Conservation (phyloP, 2,888 invertebrate genomes). For the Tetrapedia diversipes region DNA sequence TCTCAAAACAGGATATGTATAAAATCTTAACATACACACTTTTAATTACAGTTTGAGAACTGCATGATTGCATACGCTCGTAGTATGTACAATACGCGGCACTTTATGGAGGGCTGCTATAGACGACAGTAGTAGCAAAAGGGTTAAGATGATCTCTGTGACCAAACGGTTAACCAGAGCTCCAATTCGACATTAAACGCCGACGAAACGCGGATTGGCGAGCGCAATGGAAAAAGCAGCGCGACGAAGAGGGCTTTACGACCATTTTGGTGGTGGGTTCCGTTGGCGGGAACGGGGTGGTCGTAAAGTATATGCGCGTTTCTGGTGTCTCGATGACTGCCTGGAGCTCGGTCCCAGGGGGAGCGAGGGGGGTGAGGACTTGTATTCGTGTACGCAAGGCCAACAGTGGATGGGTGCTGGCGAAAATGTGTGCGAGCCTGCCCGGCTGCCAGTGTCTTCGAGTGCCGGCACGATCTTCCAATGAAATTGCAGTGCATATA, state of each 20-base stretch:
- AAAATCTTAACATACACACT: no score
- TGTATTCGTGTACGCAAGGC: slow-evolving; percentile 37
- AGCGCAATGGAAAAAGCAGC: slow-evolving; percentile 1
- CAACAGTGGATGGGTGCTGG: slow-evolving; percentile 25
- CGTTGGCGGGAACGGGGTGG: slow-evolving; percentile 12
- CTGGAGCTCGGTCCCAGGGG: slow-evolving; percentile 24
- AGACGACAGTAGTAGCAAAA: no score
- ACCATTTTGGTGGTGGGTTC: slow-evolving; percentile 61
- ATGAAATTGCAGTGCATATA: slow-evolving; percentile 73
- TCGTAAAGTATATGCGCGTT: slow-evolving; percentile 49
- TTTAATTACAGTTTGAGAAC: no score
- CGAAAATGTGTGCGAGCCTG: slow-evolving; percentile 10
- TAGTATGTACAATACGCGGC: no score
- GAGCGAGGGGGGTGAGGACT: no score
- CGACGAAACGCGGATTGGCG: slow-evolving; percentile 15
- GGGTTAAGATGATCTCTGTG: no score
- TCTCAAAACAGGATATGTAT: no score
- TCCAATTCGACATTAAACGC: background rate
- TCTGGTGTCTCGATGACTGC: slow-evolving; percentile 54
- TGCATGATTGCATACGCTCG: no score
- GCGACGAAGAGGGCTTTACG: slow-evolving; percentile 53
- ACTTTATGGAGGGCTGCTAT: no score
- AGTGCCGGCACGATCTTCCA: slow-evolving; percentile 75
- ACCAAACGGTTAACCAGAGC: no score
- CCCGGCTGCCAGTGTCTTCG: slow-evolving; percentile 67